Percentiles rank a stretch among this genome's conserved stretches.
phyloP scores from a whole-genome alignment of 2,113 vertebrate genomes.

The Vicugna pacos region DNA sequence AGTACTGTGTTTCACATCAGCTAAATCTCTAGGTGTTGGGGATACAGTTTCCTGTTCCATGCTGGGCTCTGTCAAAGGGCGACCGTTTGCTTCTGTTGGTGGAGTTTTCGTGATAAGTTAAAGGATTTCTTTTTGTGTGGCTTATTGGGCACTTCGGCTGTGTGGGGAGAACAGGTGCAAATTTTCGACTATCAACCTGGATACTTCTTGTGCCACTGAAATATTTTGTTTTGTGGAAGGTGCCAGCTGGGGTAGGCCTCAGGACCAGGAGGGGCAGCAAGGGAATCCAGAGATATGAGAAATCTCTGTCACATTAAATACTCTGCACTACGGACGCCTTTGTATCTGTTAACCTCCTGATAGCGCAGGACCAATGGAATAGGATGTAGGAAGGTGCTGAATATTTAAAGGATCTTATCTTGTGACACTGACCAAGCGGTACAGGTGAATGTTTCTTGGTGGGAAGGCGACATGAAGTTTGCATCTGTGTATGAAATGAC shows the following conservation, averaged over 20 bases:
- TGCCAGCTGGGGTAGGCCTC: constrained; percentile 16
- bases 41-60: constrained; percentile 62
- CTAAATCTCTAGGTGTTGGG: constrained; percentile 51
- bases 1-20: constrained; percentile 21
- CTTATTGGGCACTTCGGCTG: constrained; percentile 13
- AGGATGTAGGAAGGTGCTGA: background rate
- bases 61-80: constrained; percentile 47
- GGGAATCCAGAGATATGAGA: background rate
- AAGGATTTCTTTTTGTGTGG: constrained; percentile 64
- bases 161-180: constrained; percentile 19
- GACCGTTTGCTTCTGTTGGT: constrained; percentile 60
- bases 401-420: background rate
- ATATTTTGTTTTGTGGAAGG: background rate
- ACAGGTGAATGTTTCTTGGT: background rate
- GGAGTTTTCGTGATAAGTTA: constrained; percentile 62
- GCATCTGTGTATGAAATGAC: background rate
- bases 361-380: background rate
- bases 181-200: constrained; percentile 60
- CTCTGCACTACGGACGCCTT: background rate
- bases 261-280: background rate
- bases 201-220: constrained; percentile 16
- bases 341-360: background rate
- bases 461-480: background rate
- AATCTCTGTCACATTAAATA: background rate
- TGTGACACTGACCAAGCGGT: background rate